phyloP scores from a whole-genome alignment of 2,113 vertebrate species.

The Pleuronectes platessa region DNA sequence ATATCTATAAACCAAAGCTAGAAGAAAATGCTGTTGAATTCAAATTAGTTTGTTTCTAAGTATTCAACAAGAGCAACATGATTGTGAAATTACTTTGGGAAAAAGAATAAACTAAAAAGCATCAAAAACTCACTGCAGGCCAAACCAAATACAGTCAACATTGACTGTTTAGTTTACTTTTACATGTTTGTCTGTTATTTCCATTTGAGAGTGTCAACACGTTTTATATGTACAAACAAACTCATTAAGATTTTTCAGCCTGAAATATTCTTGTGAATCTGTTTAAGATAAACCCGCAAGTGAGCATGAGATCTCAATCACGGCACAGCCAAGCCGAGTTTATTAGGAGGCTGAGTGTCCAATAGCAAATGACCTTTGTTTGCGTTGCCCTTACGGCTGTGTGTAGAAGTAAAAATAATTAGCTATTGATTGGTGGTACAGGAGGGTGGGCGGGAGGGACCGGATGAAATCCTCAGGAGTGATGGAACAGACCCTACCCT shows the following conservation, averaged over 20 bases:
- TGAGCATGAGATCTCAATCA: conserved; percentile 21
- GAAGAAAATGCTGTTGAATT: too few relatives aligned
- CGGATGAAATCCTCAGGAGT: conserved; percentile 63
- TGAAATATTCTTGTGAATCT: not conserved
- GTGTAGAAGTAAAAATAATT: conserved; percentile 60
- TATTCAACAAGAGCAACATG: too few relatives aligned
- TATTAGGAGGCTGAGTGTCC: conserved; percentile 24
- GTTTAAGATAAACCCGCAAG: not conserved
- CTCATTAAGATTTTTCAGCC: not conserved
- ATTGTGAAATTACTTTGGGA: too few relatives aligned
- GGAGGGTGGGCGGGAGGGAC: not conserved
- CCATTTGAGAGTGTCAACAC: too few relatives aligned
- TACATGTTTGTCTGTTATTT: too few relatives aligned
- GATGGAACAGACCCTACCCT: conserved; percentile 70
- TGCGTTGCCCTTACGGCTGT: conserved; percentile 31
- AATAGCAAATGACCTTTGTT: conserved; percentile 51
- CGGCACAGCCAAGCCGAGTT: conserved; percentile 24
- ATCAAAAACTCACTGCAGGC: too few relatives aligned
- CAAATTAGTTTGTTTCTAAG: too few relatives aligned
- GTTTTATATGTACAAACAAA: too few relatives aligned
- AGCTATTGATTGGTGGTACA: conserved; percentile 68
- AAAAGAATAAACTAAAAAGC: too few relatives aligned
- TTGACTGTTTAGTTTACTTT: too few relatives aligned
- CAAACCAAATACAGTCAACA: too few relatives aligned
- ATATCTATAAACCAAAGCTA: too few relatives aligned